A percentile compares a stretch with the other conserved stretches of the same genome.
Conservation (phyloP, 2,888 invertebrate genomes). For the Cristatella mucedo region DNA sequence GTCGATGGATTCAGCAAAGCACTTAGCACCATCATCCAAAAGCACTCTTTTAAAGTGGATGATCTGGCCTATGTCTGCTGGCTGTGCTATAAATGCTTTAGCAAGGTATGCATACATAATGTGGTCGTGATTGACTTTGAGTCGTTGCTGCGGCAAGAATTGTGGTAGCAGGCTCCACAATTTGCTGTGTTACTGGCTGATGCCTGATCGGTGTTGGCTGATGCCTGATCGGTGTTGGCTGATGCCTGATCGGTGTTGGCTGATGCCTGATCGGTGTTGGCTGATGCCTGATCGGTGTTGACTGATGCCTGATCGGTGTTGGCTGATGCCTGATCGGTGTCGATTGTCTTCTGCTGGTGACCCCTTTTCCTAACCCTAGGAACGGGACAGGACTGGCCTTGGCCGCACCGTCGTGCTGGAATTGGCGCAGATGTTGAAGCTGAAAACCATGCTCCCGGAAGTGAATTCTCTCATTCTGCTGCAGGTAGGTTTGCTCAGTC, state of each 20-base stretch:
- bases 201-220: no score
- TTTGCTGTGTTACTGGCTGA: no score
- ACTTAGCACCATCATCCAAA: constrained; percentile 76
- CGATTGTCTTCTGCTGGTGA: background rate
- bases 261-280: no score
- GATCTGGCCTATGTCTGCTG: constrained; percentile 69
- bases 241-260: no score
- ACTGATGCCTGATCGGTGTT: no score
- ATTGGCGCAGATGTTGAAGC: constrained; percentile 81
- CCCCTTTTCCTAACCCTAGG: constrained; percentile 42
- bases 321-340: no score
- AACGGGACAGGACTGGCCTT: constrained; percentile 79
- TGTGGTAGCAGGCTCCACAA: no score
- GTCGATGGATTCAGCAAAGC: constrained; percentile 91
- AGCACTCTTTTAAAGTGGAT: constrained; percentile 55
- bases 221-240: no score
- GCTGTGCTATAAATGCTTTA: constrained; percentile 72
- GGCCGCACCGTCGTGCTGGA: constrained; percentile 83
- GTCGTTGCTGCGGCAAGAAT: no score
- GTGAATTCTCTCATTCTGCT: constrained; percentile 80
- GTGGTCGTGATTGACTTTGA: no score
- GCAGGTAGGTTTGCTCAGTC: no score
- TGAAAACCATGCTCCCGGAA: constrained; percentile 83
- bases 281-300: no score
- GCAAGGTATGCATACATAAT: constrained; percentile 49